Base-by-base conservation (phyloP, 2,888 invertebrate genomes). In the Caenorhabditis panamensis region DNA sequence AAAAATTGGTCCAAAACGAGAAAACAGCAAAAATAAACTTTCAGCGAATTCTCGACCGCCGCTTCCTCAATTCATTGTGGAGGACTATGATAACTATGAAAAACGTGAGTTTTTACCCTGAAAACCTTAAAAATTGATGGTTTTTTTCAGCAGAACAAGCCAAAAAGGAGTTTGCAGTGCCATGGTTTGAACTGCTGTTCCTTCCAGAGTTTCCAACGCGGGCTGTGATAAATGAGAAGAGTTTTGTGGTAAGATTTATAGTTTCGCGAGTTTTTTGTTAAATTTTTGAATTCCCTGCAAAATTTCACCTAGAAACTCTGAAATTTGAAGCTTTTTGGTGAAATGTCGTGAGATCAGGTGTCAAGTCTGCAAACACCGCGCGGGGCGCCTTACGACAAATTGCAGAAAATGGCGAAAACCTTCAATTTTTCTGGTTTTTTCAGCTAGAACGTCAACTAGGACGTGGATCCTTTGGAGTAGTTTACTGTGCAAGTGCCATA, bases 391-490 rank as follows among this genome's bases (percentile, higher is more conserved):
- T n/a, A n/a, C n/a, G n/a, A n/a, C n/a, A n/a, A n/a, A n/a, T n/a
- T n/a, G n/a, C n/a, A n/a, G n/a, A n/a, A n/a, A n/a, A n/a, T n/a
- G n/a, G n/a, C n/a, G n/a, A n/a, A n/a, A n/a, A n/a, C n/a, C n/a
- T n/a, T n/a, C n/a, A 20, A 18, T 20, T 11, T 53, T 22, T 20
- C 22, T n/a, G n/a, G n/a, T n/a, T n/a, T 20, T 79, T 87, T 90
- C 91, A 93, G 92, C 93, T 95, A 83, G 90, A 94, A 63, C 93
- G 94, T 84, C 93, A 94, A 79, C 94, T 96, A 90, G 95, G 95
- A n/a, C 94, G 94, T 90, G 96, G 97, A 81, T 95, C 96, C 22
- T 97, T 95, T 92, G 96, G 96, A 24, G 94, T 94, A 92, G 96
- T 97, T 4, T 95, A 95, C 89, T 95, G 95, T 93, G 95, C 95